These are phyloP conservation scores for Odiellus spinosus DNA, from an alignment of 2,888 invertebrate species.

Conservation along the genomic window DNA sequence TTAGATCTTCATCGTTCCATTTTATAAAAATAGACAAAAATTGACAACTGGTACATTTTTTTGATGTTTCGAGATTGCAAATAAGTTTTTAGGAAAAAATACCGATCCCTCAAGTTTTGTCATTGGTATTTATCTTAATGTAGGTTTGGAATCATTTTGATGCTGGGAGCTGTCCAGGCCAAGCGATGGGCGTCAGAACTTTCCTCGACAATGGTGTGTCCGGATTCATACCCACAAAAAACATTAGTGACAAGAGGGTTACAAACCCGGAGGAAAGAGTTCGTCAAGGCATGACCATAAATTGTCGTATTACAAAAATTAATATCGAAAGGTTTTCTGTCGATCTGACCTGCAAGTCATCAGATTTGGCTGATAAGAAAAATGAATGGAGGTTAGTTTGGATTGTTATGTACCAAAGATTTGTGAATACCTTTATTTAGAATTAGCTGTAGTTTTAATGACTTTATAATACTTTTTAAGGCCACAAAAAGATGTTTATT, in stretches of 20 bases:
- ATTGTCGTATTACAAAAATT: slow-evolving; percentile 79
- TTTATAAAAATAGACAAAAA: neutral
- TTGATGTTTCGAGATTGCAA: no score
- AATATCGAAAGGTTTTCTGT: slow-evolving; percentile 85
- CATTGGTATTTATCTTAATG: slow-evolving; percentile 4
- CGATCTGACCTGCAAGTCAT: slow-evolving; percentile 82
- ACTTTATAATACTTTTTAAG: slow-evolving; percentile 32
- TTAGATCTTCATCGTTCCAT: neutral
- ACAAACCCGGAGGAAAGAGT: slow-evolving; percentile 86
- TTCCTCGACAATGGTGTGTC: slow-evolving; percentile 79
- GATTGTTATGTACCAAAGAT: no score
- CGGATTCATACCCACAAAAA: slow-evolving; percentile 37
- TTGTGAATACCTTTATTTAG: slow-evolving; percentile 2
- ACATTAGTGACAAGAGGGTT: slow-evolving; percentile 62
- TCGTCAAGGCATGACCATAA: slow-evolving; percentile 43
- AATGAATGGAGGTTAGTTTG: slow-evolving; percentile 38
- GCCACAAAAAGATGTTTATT: slow-evolving; percentile 72
- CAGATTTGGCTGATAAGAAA: slow-evolving; percentile 78
- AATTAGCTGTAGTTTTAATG: neutral
- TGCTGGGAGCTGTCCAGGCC: slow-evolving; percentile 79
- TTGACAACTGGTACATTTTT: no score
- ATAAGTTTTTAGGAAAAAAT: no score
- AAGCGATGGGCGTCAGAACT: slow-evolving; percentile 72
- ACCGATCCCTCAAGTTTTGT: no score
- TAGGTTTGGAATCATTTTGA: slow-evolving; percentile 96